Percentiles rank a stretch among this genome's conserved stretches.
These are phyloP conservation scores for Camponotus pennsylvanicus DNA, from an alignment of 1,140 invertebrate genomes.

Conservation along the genomic window DNA sequence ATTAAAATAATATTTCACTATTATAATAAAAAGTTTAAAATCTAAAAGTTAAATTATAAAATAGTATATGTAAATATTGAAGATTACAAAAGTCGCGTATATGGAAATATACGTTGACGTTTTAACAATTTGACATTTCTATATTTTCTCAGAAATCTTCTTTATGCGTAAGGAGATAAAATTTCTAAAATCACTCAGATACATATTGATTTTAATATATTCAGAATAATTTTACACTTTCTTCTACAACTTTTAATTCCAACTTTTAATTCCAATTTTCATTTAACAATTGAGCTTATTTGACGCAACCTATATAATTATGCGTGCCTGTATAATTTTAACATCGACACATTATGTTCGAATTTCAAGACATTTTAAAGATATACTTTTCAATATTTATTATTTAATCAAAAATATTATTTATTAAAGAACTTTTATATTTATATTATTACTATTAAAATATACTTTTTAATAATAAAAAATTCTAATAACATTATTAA, in stretches of 20 bases:
- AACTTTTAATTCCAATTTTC: neutral
- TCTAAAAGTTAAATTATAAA: neutral
- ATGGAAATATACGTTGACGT: neutral
- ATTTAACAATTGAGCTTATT: neutral
- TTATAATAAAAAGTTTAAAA: neutral
- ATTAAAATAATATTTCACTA: no score
- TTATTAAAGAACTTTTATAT: neutral
- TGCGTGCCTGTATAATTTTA: neutral
- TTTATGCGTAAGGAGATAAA: no score
- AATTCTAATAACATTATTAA: neutral
- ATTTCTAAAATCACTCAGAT: no score
- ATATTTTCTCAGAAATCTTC: no score
- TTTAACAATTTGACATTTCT: neutral
- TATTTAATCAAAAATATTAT: neutral
- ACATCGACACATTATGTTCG: neutral
- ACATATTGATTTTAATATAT: neutral
- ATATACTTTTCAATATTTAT: neutral
- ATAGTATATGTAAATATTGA: neutral
- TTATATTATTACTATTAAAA: neutral
- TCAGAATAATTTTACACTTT: neutral
- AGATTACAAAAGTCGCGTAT: neutral
- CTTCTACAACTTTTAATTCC: neutral
- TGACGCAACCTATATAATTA: neutral
- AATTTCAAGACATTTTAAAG: neutral
- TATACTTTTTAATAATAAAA: neutral